These are phyloP conservation scores for Cydia strobilella DNA, from an alignment of 1,140 invertebrate genomes.

Conservation along the genomic window DNA sequence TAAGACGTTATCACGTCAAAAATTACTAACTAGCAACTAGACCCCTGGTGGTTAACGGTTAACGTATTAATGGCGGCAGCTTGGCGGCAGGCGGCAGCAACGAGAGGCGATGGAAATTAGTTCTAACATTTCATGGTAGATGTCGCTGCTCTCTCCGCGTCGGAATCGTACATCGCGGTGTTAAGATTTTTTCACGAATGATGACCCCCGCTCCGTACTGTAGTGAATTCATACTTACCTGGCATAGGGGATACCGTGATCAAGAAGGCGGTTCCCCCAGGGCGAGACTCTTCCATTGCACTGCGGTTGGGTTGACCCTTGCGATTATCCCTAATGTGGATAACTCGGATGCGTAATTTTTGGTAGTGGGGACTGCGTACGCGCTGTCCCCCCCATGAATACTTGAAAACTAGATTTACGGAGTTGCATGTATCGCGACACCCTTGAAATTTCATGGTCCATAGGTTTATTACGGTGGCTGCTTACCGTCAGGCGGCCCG, in stretches of 20 bases:
- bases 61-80: no score
- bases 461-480: no score
- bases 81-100: no score
- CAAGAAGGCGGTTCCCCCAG: constrained; percentile 52
- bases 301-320: constrained; percentile 85
- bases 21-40: no score
- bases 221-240: constrained; percentile 14
- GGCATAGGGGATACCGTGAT: constrained; percentile 27
- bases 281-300: constrained; percentile 86
- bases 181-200: not conserved
- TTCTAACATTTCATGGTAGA: not conserved
- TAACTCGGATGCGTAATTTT: constrained; percentile 87
- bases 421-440: no score
- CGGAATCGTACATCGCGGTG: not conserved
- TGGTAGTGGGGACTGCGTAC: constrained; percentile 82
- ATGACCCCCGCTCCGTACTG: not conserved
- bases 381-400: not conserved
- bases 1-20: no score
- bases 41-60: no score
- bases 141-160: not conserved
- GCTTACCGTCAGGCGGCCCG: no score
- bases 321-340: constrained; percentile 87
- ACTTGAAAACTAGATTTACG: not conserved
- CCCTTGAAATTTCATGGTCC: no score
- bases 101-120: no score